Evolutionary conservation across 2,797 vertebrate genomes (phyloP).

Genomic region (Catamblyrhynchus diadema): DNA sequence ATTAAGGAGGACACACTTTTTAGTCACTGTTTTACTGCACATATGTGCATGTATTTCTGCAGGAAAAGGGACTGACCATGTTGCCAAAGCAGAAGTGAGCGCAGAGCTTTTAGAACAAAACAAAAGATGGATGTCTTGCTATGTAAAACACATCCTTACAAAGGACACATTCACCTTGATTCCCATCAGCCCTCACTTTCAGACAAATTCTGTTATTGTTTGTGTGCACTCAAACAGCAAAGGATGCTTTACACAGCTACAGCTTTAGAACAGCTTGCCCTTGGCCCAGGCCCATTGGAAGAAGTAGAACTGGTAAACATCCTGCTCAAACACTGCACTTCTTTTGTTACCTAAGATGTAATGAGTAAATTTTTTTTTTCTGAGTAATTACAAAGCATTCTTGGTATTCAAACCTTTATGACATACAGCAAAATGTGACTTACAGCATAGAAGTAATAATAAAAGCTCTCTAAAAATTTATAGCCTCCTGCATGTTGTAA

Average conservation of each 20-base stretch:
- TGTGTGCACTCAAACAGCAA: constrained; percentile 14
- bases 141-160: neutral
- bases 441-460: constrained; percentile 46
- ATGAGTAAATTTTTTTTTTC: constrained; percentile 15
- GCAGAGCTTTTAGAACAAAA: neutral
- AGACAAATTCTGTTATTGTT: neutral
- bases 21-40: neutral
- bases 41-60: neutral
- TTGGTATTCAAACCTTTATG: constrained; percentile 43
- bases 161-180: constrained; percentile 56
- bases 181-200: constrained; percentile 37
- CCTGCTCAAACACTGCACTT: constrained; percentile 23
- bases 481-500: neutral
- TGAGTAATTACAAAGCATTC: constrained; percentile 57
- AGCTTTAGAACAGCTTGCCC: constrained; percentile 25
- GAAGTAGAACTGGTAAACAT: constrained; percentile 25
- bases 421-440: constrained; percentile 38
- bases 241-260: neutral
- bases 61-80: neutral
- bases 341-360: constrained; percentile 36
- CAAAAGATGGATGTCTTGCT: neutral
- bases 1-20: neutral
- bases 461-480: constrained; percentile 40
- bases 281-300: constrained; percentile 26
- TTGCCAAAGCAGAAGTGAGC: neutral